A percentile compares a stretch with the other conserved stretches of the same genome.
phyloP scores from a whole-genome alignment of 1,140 invertebrate species.

The Euura saliciscinereae region DNA sequence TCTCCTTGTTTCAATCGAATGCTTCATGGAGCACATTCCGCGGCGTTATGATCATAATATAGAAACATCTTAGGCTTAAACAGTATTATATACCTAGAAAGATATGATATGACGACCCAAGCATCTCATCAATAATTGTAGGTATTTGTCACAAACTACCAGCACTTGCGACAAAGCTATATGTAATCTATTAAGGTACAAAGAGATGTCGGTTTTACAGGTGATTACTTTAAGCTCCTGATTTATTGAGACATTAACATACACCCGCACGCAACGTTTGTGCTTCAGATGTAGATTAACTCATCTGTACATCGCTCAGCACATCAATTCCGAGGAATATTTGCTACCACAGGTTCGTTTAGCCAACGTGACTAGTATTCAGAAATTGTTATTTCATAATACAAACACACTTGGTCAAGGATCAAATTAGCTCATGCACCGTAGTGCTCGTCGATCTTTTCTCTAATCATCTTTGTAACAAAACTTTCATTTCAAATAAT shows the following conservation, averaged over 20 bases:
- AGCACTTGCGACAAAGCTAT: constrained; percentile 27
- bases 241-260: background rate
- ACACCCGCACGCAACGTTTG: background rate
- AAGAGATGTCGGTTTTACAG: constrained; percentile 34
- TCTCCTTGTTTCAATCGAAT: background rate
- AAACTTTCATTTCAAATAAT: too few relatives aligned
- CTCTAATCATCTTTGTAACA: too few relatives aligned
- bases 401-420: too few relatives aligned
- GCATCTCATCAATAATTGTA: background rate
- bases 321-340: background rate
- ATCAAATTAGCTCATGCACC: too few relatives aligned
- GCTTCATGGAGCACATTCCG: background rate
- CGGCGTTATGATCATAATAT: background rate
- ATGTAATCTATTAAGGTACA: constrained; percentile 47
- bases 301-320: background rate
- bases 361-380: background rate
- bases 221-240: constrained; percentile 44
- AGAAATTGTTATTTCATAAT: too few relatives aligned
- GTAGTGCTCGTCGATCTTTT: too few relatives aligned
- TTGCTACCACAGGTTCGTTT: background rate
- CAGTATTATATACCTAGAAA: too few relatives aligned
- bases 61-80: too few relatives aligned
- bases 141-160: background rate
- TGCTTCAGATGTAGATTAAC: background rate
- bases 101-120: background rate